Evolutionary conservation across 2,113 vertebrate species (phyloP).

Genomic region (Alligator sinensis): DNA sequence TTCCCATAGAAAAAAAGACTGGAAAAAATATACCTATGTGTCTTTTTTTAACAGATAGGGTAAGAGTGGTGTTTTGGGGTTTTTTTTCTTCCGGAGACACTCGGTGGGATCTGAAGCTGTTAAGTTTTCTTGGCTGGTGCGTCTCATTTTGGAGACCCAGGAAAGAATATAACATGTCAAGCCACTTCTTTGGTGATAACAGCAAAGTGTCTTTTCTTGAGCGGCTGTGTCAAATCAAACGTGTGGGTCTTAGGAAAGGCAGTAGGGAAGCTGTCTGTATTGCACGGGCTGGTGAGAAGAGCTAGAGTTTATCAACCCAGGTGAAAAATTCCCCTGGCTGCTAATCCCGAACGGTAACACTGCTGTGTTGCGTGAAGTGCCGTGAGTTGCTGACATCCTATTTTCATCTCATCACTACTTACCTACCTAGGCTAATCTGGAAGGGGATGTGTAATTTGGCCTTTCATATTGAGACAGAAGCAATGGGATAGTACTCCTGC

Average conservation of each 20-base stretch:
- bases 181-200: not conserved
- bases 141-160: not conserved
- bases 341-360: rapidly evolving
- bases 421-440: not conserved
- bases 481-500: not conserved
- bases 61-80: not conserved
- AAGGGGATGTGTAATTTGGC: not conserved
- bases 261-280: not conserved
- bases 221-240: not conserved
- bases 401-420: not conserved
- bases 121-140: not conserved
- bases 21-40: not conserved
- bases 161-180: not conserved
- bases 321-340: not conserved
- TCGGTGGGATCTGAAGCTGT: not conserved
- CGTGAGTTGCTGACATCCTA: not conserved
- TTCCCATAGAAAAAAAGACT: not conserved
- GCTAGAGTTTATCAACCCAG: not conserved
- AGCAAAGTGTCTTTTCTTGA: not conserved
- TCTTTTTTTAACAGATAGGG: not conserved
- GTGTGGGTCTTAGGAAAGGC: not conserved
- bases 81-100: not conserved
- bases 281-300: not conserved
- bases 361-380: not conserved
- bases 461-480: rapidly evolving